Base-by-base conservation (phyloP, 1,140 invertebrate genomes). In the Orchesella cincta region DNA sequence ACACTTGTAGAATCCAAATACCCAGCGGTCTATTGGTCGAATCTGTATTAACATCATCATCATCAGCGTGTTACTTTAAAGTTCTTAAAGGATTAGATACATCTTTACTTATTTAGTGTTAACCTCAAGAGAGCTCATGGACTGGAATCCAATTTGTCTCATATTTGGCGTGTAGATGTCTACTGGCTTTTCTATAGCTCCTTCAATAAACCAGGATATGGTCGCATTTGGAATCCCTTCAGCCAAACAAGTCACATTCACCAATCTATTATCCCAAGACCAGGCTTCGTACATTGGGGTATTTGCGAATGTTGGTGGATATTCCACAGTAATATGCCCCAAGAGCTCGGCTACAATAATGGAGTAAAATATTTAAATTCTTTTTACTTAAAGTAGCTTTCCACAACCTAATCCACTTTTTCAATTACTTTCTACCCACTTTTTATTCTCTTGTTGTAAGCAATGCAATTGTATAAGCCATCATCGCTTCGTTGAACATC, bases 161-260 rank as follows among this genome's bases (percentile, higher is more conserved):
- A 93, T 87, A 75, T 87, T 86, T 0, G 82, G 83, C 46, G 90
- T 89, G 14, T 85, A 86, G 8, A 88, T 84, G 71, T 90, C 86
- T 74, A 20, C 81, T 39, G 57, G 62, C 20, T 80, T 79, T 62
- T 85, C 82, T 5, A 86, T 80, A 12, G 84, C 81, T 18, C 84
- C 85, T 28, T 85, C 86, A 73, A 88, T 89, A 83, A 88, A 89
- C 95, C 95, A 97, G 78, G 89, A 89, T 78, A 96, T 94, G 0
- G 94, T 96, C 0, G 95, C 95, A 85, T 97, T 96, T 0, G 95
- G 95, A 83, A 97, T 94, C 79, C 93, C 91, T 85, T 93, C 91
- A 16, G 93, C 93, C n/a, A 94, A 87, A 83, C 95, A 97, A 36
- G 92, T 94, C 0, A 97, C 87, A 83, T 97, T 97, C 0, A 92